phyloP scores from a whole-genome alignment of 2,113 vertebrate genomes.

The Neomonachus schauinslandi region DNA sequence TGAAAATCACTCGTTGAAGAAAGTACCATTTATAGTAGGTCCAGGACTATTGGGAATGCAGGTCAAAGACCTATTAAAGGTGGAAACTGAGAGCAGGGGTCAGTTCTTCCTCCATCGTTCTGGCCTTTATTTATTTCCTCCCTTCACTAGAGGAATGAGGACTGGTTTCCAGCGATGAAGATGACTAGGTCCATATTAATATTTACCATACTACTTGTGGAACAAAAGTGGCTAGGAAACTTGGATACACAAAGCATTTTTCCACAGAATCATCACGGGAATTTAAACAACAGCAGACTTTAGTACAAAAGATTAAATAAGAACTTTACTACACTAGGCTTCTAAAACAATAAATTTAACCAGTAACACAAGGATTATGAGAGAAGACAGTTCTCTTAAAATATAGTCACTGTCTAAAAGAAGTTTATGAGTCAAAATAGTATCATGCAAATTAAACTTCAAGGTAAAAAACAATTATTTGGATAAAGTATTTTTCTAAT shows the following conservation, averaged over 20 bases:
- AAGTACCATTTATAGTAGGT: neutral
- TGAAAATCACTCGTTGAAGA: neutral
- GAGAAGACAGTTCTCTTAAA: neutral
- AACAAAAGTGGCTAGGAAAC: neutral
- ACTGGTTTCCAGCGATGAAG: neutral
- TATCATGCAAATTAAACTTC: neutral
- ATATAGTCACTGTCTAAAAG: neutral
- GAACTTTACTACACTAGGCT: neutral
- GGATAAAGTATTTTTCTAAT: neutral
- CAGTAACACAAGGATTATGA: neutral
- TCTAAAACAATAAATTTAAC: neutral
- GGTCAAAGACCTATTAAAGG: neutral
- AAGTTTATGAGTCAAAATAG: neutral
- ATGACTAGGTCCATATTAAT: neutral
- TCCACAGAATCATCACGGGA: neutral
- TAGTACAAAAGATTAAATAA: neutral
- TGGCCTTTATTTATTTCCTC: neutral
- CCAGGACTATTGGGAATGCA: fast-evolving
- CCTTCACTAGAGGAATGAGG: neutral
- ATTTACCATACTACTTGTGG: neutral
- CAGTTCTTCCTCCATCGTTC: neutral
- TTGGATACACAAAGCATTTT: neutral
- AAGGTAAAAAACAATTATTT: neutral
- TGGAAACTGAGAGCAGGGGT: neutral
- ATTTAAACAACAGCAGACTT: neutral